Base-by-base conservation (phyloP, 2,888 invertebrate species). In the Harpalus rubripes region DNA sequence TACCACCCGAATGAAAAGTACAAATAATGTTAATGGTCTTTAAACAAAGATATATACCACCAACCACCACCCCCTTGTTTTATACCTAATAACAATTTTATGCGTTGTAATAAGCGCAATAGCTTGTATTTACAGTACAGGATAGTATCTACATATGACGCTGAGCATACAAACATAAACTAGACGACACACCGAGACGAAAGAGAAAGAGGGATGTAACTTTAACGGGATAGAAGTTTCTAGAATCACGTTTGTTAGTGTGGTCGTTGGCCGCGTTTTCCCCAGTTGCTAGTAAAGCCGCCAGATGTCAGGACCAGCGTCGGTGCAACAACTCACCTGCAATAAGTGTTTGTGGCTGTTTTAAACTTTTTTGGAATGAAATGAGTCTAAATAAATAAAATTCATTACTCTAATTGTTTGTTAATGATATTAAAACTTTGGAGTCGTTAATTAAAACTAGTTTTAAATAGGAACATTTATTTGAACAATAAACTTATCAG, bases 201-300 rank as follows among this genome's bases (percentile, higher is more conserved):
- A 52, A 52, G 44, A 44, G 10, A n/a, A 12, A 52, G 10, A 52
- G 44, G 1, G 12, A 52, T 8, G 44, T 52, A 52, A 52, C 44
- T 52, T 52, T 32, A 32, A 32, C 44, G 44, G 10, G 10, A 52
- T 8, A 18, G 63, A 61, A 63, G 22, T 63, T 63, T 12, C 26
- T 22, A 63, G 63, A 63, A 63, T 63, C 63, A 63, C 63, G 63
- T 63, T 22, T 7, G 59, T 59, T 59, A 26, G 59, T 59, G 16
- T 59, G 59, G 63, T 63, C 63, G 63, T 63, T 63, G 68, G 15
- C 68, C 15, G 32, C 68, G 6, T 68, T 68, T n/a, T 68, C 39
- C 68, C 39, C n/a, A 68, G 68, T 68, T 68, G 32, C 39, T 32
- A 68, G 15, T 68, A 68, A 68, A 68, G 3, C 32, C 39, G 39